Conservation (phyloP, 2,888 invertebrate species). For the Bembecia ichneumoniformis region DNA sequence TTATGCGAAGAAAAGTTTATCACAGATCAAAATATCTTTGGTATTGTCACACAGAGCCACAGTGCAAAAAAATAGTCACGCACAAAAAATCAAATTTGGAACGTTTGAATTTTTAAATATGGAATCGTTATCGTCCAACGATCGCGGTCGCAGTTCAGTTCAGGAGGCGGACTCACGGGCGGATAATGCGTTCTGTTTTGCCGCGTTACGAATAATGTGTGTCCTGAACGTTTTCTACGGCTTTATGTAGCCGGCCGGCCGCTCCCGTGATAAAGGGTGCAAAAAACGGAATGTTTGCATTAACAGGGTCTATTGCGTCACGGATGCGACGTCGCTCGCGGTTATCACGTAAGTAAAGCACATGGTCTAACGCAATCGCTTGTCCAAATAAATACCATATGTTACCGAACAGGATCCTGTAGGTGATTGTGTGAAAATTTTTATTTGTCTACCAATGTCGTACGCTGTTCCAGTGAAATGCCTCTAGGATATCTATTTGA, state of each 20-base stretch:
- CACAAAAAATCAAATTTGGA: conserved; percentile 24
- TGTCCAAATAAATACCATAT: conserved; percentile 66
- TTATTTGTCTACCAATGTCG: neutral
- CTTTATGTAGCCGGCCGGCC: conserved; percentile 59
- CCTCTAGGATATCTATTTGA: too few species aligned
- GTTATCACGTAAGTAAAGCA: conserved; percentile 45
- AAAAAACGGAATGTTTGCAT: conserved; percentile 66
- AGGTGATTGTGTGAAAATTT: conserved; percentile 19
- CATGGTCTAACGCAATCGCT: conserved; percentile 56
- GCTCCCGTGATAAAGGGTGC: conserved; percentile 66
- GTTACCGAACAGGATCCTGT: conserved; percentile 51
- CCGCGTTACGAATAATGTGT: conserved; percentile 62
- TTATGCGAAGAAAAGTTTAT: conserved; percentile 34
- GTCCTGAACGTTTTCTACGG: conserved; percentile 65
- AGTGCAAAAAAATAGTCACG: conserved; percentile 24
- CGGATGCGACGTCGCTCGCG: conserved; percentile 50
- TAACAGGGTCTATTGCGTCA: conserved; percentile 61
- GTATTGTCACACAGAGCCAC: conserved; percentile 18
- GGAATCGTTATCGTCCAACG: conserved; percentile 12
- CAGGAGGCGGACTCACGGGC: conserved; percentile 36
- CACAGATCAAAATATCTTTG: conserved; percentile 43
- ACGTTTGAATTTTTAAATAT: conserved; percentile 15
- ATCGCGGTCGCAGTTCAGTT: conserved; percentile 21
- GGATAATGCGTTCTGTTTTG: conserved; percentile 56
- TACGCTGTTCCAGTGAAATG: neutral